Evolutionary conservation across 2,797 vertebrate genomes (phyloP).

Genomic region (Notolabrus celidotus): DNA sequence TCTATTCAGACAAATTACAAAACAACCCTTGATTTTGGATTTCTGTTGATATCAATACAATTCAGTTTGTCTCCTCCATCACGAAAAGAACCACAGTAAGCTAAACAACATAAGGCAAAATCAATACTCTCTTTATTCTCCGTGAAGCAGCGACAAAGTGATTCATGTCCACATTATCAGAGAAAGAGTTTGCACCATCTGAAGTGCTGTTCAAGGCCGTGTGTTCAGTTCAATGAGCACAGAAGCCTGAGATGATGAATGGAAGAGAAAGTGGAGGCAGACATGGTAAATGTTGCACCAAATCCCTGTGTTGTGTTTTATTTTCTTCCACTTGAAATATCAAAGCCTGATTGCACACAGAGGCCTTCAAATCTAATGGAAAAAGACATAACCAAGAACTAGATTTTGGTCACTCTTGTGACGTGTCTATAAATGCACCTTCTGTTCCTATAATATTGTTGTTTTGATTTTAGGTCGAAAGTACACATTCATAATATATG

Average conservation of each 20-base stretch:
- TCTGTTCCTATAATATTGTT: conserved; percentile 1
- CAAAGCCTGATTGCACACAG: background rate
- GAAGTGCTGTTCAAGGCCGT: conserved; percentile 69
- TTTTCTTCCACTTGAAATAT: conserved; percentile 50
- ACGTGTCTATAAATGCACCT: background rate
- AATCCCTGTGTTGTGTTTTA: conserved; percentile 40
- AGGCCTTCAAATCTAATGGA: conserved; percentile 4
- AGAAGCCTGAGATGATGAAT: conserved; percentile 69
- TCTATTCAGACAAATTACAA: conserved; percentile 16
- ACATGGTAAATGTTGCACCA: conserved; percentile 62
- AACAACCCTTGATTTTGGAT: conserved; percentile 7
- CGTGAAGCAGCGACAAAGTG: conserved; percentile 64
- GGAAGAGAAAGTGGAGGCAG: conserved; percentile 77
- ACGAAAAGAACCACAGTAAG: conserved; percentile 48
- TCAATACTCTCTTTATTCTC: conserved; percentile 72
- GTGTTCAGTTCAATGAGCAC: conserved; percentile 70
- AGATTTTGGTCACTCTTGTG: background rate
- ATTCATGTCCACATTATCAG: conserved; percentile 78
- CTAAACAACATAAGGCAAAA: conserved; percentile 70
- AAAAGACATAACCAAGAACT: conserved; percentile 25
- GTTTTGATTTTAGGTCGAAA: conserved; percentile 49
- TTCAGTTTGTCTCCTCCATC: conserved; percentile 52
- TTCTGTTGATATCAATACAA: conserved; percentile 54
- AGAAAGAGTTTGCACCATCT: conserved; percentile 58
- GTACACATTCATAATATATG: conserved; percentile 52